Conservation (phyloP, 1,140 invertebrate genomes). For the Drusus annulatus region DNA sequence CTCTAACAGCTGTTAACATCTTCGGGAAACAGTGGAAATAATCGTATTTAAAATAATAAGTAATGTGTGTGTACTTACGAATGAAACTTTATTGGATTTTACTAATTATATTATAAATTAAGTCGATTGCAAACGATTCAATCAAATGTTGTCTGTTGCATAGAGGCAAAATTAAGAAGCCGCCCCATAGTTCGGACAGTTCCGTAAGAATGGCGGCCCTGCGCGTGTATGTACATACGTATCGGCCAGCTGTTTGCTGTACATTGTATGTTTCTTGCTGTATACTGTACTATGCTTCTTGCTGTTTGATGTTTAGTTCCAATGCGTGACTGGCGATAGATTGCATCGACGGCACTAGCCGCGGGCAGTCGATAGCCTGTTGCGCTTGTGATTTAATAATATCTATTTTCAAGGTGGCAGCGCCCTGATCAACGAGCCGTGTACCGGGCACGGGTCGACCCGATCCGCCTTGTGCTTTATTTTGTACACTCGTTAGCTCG, state of each 20-base stretch:
- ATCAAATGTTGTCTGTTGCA: too few relatives aligned
- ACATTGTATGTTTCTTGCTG: too few relatives aligned
- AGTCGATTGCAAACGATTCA: too few relatives aligned
- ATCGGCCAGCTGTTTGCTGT: neutral
- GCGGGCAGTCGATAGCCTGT: neutral
- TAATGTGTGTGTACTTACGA: too few relatives aligned
- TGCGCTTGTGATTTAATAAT: conserved; percentile 18
- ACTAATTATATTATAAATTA: too few relatives aligned
- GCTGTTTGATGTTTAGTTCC: neutral
- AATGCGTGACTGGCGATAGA: neutral
- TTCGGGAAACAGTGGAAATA: too few relatives aligned
- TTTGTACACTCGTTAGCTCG: neutral
- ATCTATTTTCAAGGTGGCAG: conserved; percentile 23
- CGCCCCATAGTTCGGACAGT: too few relatives aligned
- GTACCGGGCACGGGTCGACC: too few relatives aligned
- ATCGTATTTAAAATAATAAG: too few relatives aligned
- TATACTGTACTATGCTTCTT: neutral
- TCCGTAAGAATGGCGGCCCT: neutral
- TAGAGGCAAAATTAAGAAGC: neutral
- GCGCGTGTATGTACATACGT: neutral
- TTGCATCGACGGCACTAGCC: neutral
- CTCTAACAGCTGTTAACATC: too few relatives aligned
- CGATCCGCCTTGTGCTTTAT: neutral
- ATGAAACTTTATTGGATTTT: too few relatives aligned
- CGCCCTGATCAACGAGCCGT: too few relatives aligned